phyloP scores from a whole-genome alignment of 2,797 vertebrate genomes.

The Hybognathus amarus region DNA sequence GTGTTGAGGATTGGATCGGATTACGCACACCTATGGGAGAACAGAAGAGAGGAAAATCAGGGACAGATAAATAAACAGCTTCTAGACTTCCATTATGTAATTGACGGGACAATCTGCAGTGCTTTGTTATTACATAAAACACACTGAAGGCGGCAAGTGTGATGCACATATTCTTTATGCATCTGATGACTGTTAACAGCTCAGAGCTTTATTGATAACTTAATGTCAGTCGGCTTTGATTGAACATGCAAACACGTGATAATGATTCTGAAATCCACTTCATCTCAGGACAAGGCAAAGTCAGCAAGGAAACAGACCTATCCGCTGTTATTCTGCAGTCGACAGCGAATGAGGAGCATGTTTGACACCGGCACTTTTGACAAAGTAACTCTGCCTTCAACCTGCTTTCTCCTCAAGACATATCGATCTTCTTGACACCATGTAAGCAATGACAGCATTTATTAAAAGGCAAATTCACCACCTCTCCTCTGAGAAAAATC shows the following conservation, averaged over 20 bases:
- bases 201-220: background rate
- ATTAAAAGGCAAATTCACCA: background rate
- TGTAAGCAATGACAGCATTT: background rate
- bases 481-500: background rate
- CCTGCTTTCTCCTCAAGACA: background rate
- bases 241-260: background rate
- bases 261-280: background rate
- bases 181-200: background rate
- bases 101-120: background rate
- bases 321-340: background rate
- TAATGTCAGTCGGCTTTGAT: background rate
- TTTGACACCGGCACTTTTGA: background rate
- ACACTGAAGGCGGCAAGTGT: background rate
- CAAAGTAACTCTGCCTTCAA: constrained; percentile 5
- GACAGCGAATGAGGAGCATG: background rate
- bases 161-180: background rate
- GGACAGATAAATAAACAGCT: constrained; percentile 46
- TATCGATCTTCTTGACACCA: background rate
- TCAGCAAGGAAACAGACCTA: background rate
- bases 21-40: constrained; percentile 73
- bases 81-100: constrained; percentile 21
- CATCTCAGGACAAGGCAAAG: background rate
- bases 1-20: constrained; percentile 70
- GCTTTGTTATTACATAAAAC: constrained; percentile 10
- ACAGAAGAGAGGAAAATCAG: constrained; percentile 54